Conservation (phyloP, 2,113 vertebrate species). For the Benitochromis conjunctus region DNA sequence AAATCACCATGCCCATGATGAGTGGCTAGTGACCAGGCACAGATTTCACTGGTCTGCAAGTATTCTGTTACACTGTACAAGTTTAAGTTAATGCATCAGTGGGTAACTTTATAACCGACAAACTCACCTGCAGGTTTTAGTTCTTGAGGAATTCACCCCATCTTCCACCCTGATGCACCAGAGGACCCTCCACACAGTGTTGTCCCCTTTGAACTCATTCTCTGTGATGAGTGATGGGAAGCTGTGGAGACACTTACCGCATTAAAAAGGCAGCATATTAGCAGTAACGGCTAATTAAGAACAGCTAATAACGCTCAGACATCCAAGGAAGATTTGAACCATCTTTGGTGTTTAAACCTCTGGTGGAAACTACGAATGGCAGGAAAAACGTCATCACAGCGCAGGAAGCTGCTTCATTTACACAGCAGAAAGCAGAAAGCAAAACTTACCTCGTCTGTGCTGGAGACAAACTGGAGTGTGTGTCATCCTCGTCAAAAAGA, state of each 20-base stretch:
- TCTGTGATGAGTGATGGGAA: fast-evolving
- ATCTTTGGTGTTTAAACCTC: constrained; percentile 15
- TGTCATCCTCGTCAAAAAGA: background rate
- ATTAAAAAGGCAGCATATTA: background rate
- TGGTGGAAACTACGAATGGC: background rate
- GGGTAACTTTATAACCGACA: background rate
- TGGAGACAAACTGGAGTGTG: fast-evolving
- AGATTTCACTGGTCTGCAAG: background rate
- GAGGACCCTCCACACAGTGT: fast-evolving
- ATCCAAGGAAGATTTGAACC: constrained; percentile 61
- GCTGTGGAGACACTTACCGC: background rate
- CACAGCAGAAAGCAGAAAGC: background rate
- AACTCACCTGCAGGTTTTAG: background rate
- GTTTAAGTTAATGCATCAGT: background rate
- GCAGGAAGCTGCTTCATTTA: background rate
- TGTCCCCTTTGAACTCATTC: background rate
- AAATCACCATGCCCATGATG: background rate
- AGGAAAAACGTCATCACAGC: constrained; percentile 45
- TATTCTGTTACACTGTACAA: background rate
- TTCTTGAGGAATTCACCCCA: background rate
- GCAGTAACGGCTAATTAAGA: background rate
- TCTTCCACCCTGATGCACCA: fast-evolving
- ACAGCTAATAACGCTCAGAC: constrained; percentile 36
- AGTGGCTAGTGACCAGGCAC: background rate
- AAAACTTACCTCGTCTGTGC: fast-evolving